These are phyloP conservation scores for Buathra laborator DNA, from an alignment of 2,888 invertebrate genomes.

Conservation along the genomic window DNA sequence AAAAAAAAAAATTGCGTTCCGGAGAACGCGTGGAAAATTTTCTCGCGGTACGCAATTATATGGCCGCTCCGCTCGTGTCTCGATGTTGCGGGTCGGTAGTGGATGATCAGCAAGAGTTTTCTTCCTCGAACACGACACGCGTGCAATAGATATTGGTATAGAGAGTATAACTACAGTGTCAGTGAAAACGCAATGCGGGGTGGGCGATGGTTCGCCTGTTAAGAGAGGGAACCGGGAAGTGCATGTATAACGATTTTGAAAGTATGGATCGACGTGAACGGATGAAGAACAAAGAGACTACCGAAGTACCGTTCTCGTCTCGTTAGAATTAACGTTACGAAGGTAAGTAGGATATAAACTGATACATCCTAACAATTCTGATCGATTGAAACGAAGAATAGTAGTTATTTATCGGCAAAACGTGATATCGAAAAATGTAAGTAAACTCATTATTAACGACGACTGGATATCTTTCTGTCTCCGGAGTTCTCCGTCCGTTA, in stretches of 20 bases:
- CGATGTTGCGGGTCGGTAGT: neutral
- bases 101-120: conserved; percentile 31
- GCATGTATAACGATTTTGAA: conserved; percentile 22
- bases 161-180: neutral
- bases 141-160: neutral
- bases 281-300: conserved; percentile 6
- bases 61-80: neutral
- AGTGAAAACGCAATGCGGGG: conserved; percentile 66
- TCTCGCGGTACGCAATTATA: conserved; percentile 40
- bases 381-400: no score
- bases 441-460: conserved; percentile 25
- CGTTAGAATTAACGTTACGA: neutral
- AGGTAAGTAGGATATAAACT: neutral
- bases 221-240: conserved; percentile 31
- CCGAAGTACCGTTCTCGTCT: neutral
- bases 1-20: conserved; percentile 18
- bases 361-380: no score
- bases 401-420: conserved; percentile 1
- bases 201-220: conserved; percentile 42
- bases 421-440: neutral
- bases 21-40: conserved; percentile 44
- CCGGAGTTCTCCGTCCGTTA: neutral
- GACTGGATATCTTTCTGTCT: conserved; percentile 17
- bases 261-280: neutral
- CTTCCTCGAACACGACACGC: conserved; percentile 4